Base-by-base conservation (phyloP, 2,113 vertebrate species). In the Nesospiza acunhae region DNA sequence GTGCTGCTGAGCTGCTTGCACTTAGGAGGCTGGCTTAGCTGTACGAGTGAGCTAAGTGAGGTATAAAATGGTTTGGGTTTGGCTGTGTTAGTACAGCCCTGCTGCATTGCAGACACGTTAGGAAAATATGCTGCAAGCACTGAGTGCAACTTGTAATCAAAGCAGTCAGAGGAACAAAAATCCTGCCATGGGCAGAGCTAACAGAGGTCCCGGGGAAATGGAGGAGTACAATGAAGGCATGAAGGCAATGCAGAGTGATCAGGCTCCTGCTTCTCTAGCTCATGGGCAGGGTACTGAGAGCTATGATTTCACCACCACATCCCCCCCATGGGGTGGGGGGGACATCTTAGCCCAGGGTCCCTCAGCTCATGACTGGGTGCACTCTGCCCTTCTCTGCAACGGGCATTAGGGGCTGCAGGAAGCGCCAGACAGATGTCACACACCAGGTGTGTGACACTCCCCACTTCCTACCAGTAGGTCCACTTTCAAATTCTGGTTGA, bases 291-390 rank as follows among this genome's bases (percentile, higher is more conserved):
- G 31, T 22, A 37, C 53, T 33, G 28, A 62, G 44, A 2, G 1
- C 27, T 52, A 11, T 10, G 12, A 21, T 72, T 75, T 86, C 72
- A 52, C 83, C 53, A 72, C 35, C 62, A 15, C 3, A 1, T 56
- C n/a, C 17, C 9, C n/a, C 13, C 9, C 7, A 18, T 9, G 64
- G 13, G 27, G 4, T 1, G 3, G 1, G 41, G 41, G 44, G 33
- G 13, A 33, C 0, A 0, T 26, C 42, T 46, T 12, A 58, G 42
- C 56, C 24, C 2, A 0, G 0, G 17, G 8, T 3, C 19, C 27
- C 28, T 16, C 13, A 26, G 47, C n/a, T 27, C 52, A 13, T 1
- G 3, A 13, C 22, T 68, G 17, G 14, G 10, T 17, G 2, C 9
- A 7, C 11, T 22, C 60, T 4, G 11, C 33, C 41, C 31, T 35